Base-by-base conservation (phyloP, 2,797 vertebrate genomes). In the Phrynocephalus guinanensis region DNA sequence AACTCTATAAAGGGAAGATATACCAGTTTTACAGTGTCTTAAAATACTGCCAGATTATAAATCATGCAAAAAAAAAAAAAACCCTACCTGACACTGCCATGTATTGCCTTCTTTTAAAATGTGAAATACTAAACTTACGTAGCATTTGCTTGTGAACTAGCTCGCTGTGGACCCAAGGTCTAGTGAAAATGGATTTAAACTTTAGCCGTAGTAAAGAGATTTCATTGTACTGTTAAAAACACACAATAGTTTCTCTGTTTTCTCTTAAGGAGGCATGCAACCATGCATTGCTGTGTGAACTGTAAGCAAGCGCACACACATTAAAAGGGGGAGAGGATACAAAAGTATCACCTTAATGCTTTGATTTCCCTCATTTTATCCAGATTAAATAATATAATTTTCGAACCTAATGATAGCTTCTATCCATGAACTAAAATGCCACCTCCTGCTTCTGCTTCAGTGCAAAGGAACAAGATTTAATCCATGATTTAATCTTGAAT, bases 161-260 rank as follows among this genome's bases (percentile, higher is more conserved):
- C 13, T 80, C 26, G 48, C 38, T 70, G 7, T 2, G 10, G 30
- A 71, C 20, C 86, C 60, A 73, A 44, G 28, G 50, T 48, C 28
- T 73, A 48, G 24, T 33, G 44, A 63, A 16, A 26, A 50, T 63
- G 83, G 79, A 82, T 85, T 84, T 87, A 30, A 83, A 38, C 50
- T 88, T 76, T 82, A 26, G 60, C 88, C 76, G 76, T 79, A 82
- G 68, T 68, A 81, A 92, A 89, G 24, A 56, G 78, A 92, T 88
- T 2, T 16, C 6, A 38, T 18, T 56, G 30, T 0, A 22, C 8
- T 71, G 78, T 8, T 78, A 78, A 82, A 33, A 70, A 73, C 33
- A 15, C 1, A 83, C 75, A 89, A 90, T 63, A 63, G 11, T 22
- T 22, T 82, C 73, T 83, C 79, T 76, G 67, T 73, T 90, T 78